Percentiles rank a stretch among this genome's conserved stretches.
These are phyloP conservation scores for Hycleus phaleratus DNA, from an alignment of 1,140 invertebrate species.

Conservation along the genomic window DNA sequence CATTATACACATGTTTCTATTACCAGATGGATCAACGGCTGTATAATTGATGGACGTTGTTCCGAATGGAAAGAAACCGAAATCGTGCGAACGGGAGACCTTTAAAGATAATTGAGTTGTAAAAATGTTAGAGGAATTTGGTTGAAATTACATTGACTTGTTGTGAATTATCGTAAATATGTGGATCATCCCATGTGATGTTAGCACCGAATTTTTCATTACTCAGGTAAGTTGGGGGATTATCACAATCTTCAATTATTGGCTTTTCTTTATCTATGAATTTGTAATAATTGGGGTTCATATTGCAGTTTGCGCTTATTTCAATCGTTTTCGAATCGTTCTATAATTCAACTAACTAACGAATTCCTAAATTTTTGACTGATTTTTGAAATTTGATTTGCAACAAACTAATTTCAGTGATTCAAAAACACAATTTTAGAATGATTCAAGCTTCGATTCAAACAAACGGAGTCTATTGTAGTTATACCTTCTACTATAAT, in stretches of 20 bases:
- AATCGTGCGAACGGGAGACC: constrained; percentile 39
- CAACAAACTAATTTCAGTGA: too few relatives aligned
- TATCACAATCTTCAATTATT: constrained; percentile 53
- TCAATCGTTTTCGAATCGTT: too few relatives aligned
- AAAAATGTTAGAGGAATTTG: too few relatives aligned
- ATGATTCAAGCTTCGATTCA: too few relatives aligned
- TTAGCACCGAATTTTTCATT: constrained; percentile 38
- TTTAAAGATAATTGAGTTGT: too few relatives aligned
- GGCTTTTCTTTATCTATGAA: constrained; percentile 53
- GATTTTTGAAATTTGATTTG: too few relatives aligned
- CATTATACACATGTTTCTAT: constrained; percentile 52
- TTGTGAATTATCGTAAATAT: constrained; percentile 62
- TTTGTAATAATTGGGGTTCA: neutral
- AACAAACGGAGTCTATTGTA: neutral
- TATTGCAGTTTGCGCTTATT: neutral
- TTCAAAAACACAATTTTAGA: too few relatives aligned
- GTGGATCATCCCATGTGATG: constrained; percentile 57
- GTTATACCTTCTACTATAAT: constrained; percentile 45
- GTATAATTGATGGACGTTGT: constrained; percentile 52
- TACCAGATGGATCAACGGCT: constrained; percentile 52
- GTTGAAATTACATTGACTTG: constrained; percentile 18
- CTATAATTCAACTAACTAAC: too few relatives aligned
- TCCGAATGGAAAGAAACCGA: constrained; percentile 49
- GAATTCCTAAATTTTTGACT: too few relatives aligned
- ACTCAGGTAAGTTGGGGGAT: constrained; percentile 48